Conservation (phyloP, 2,113 vertebrate genomes). For the Peucedramus taeniatus region DNA sequence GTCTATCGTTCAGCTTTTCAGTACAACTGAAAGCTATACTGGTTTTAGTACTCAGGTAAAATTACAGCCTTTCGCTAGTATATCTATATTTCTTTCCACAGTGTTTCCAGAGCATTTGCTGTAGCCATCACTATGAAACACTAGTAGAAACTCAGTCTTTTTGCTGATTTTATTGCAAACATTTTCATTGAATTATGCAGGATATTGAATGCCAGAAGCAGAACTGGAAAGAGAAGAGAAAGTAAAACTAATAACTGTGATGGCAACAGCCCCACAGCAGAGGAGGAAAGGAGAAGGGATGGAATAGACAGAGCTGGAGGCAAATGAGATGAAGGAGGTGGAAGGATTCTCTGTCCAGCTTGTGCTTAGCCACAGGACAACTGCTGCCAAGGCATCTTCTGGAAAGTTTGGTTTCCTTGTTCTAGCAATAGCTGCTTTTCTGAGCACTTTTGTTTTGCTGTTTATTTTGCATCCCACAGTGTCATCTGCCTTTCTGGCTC, state of each 20-base stretch:
- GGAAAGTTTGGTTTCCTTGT: not conserved
- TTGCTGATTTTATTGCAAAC: not conserved
- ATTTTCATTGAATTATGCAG: not conserved
- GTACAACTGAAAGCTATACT: not conserved
- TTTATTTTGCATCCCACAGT: not conserved
- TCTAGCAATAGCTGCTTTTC: not conserved
- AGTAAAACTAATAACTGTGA: not conserved
- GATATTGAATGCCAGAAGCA: not conserved
- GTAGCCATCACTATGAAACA: not conserved
- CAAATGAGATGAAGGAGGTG: not conserved
- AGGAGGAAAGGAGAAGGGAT: not conserved
- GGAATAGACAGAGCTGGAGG: not conserved
- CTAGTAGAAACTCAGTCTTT: not conserved
- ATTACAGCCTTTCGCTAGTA: not conserved
- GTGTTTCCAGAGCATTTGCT: not conserved
- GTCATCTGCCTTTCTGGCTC: not conserved
- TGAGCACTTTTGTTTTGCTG: not conserved
- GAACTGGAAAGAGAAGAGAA: not conserved
- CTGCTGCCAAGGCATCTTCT: not conserved
- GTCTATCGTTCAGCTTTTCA: not conserved
- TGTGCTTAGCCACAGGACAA: accelerated
- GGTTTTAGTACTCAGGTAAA: not conserved
- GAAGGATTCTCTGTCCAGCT: not conserved
- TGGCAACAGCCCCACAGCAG: not conserved
- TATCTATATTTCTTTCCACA: not conserved